Evolutionary conservation across 1,140 invertebrate species (phyloP).

Genomic region (Bombus sylvicola): DNA sequence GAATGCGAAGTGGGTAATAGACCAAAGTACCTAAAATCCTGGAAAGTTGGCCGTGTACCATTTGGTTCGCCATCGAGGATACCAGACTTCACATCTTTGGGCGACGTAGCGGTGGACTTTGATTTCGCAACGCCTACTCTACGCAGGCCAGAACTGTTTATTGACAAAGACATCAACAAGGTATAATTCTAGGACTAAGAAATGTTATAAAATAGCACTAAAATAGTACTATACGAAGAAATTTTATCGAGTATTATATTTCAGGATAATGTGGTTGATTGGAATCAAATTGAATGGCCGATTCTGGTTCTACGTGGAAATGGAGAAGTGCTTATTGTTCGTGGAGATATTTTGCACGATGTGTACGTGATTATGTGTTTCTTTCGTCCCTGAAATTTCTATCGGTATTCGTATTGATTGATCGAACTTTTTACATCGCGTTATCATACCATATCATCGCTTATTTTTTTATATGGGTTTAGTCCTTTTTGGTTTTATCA

Average conservation of each 20-base stretch:
- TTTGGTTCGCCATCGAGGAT: constrained; percentile 81
- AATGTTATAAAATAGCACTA: not conserved
- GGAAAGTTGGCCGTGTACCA: constrained; percentile 83
- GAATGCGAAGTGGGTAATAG: constrained; percentile 78
- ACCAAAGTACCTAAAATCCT: constrained; percentile 82
- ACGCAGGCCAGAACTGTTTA: constrained; percentile 49
- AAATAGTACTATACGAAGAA: too few relatives aligned
- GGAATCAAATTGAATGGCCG: constrained; percentile 86
- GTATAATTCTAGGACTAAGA: not conserved
- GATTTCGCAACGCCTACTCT: constrained; percentile 87
- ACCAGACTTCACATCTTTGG: constrained; percentile 86
- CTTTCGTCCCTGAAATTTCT: not conserved
- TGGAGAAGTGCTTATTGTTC: constrained; percentile 89
- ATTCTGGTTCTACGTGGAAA: constrained; percentile 92
- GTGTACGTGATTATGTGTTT: constrained; percentile 76
- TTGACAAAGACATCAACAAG: constrained; percentile 36
- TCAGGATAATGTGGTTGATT: constrained; percentile 72
- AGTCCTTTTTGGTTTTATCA: not conserved
- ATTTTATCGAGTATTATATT: constrained; percentile 13
- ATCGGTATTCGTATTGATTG: not conserved
- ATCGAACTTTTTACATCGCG: not conserved
- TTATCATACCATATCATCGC: too few relatives aligned
- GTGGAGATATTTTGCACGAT: constrained; percentile 83
- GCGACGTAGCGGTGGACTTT: constrained; percentile 92
- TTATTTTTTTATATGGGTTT: not conserved